Evolutionary conservation across 2,113 vertebrate species (phyloP).

Genomic region (Erinaceus europaeus): DNA sequence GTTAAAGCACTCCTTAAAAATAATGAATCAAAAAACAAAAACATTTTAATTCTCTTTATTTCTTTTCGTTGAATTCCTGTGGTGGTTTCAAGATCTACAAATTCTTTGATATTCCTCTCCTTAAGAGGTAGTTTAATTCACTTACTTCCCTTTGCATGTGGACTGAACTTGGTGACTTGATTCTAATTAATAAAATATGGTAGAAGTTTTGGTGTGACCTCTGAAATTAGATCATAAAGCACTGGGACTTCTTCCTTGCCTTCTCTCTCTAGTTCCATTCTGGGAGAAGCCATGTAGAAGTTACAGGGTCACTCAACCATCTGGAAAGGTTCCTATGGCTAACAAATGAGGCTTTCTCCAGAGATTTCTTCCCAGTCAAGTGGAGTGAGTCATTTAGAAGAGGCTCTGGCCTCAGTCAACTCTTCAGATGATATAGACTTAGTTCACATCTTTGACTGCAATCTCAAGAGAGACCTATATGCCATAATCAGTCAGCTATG

Average conservation of each 20-base stretch:
- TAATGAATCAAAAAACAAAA: not conserved
- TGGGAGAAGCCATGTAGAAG: not conserved
- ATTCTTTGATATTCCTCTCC: not conserved
- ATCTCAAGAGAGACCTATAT: not conserved
- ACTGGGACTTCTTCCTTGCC: not conserved
- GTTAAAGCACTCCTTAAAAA: not conserved
- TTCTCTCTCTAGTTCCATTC: not conserved
- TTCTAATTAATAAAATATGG: slow-evolving; percentile 18
- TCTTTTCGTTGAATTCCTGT: not conserved
- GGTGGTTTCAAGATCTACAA: not conserved
- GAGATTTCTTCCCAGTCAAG: not conserved
- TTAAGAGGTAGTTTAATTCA: not conserved
- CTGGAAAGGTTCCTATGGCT: not conserved
- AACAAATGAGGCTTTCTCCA: not conserved
- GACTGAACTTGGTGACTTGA: not conserved
- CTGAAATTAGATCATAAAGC: not conserved
- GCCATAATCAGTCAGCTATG: not conserved
- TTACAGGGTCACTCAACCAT: not conserved
- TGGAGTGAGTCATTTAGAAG: too few species aligned
- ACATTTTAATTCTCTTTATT: not conserved
- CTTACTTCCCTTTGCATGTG: not conserved
- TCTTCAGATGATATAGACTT: not conserved
- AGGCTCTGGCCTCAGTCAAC: not conserved
- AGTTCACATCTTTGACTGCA: not conserved
- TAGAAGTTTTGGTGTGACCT: not conserved